phyloP scores from a whole-genome alignment of 2,797 vertebrate genomes.

The Pampus argenteus region DNA sequence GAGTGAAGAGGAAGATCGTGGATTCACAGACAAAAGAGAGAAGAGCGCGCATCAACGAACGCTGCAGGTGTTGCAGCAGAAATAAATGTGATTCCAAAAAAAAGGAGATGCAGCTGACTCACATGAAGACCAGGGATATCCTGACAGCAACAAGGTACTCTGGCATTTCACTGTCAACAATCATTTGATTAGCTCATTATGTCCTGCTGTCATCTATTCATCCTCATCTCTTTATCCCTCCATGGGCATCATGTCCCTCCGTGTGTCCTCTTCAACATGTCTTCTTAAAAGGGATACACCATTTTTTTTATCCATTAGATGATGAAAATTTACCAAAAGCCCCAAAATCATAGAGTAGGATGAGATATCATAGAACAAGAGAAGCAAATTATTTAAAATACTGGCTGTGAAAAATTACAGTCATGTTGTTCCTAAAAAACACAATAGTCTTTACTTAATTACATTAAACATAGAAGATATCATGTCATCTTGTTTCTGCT shows the following conservation, averaged over 20 bases:
- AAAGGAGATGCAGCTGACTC: slow-evolving; percentile 47
- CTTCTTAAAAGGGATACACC: slow-evolving; percentile 19
- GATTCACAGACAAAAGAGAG: not conserved
- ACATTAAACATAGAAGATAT: too few species aligned
- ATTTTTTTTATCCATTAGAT: slow-evolving; percentile 2
- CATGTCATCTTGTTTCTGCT: not conserved
- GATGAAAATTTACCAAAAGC: not conserved
- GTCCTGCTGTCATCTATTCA: slow-evolving; percentile 56
- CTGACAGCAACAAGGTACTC: slow-evolving; percentile 45
- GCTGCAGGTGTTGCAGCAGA: slow-evolving; percentile 32
- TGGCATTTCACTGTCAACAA: slow-evolving; percentile 60
- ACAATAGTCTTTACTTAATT: not conserved
- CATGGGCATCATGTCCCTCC: slow-evolving; percentile 20
- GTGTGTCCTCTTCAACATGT: slow-evolving; percentile 30
- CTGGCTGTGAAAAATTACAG: not conserved
- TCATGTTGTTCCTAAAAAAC: not conserved
- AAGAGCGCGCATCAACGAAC: slow-evolving; percentile 19
- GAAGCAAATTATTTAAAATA: not conserved
- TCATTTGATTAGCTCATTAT: slow-evolving; percentile 72
- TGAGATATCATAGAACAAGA: not conserved
- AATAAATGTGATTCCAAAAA: slow-evolving; percentile 28
- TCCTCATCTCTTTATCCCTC: slow-evolving; percentile 44
- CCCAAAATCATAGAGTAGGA: not conserved
- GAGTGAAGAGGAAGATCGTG: not conserved
- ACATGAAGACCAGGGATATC: slow-evolving; percentile 47